Conservation (phyloP, 2,888 invertebrate genomes). For the Meiosimyza platycephala region DNA sequence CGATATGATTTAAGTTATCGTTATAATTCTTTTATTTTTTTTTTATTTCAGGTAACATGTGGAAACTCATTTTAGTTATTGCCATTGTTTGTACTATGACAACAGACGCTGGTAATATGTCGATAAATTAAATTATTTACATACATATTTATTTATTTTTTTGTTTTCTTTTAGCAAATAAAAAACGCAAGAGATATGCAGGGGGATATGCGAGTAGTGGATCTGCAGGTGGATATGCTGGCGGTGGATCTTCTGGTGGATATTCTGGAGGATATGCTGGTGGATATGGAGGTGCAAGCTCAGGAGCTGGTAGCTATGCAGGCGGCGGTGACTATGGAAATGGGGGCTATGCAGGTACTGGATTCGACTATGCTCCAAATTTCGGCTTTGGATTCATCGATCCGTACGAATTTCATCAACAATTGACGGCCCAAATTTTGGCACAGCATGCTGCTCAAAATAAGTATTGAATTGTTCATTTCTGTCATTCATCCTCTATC, state of each 20-base stretch:
- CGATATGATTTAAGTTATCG: no score
- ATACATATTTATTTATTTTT: not conserved
- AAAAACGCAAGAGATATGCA: slow-evolving; percentile 46
- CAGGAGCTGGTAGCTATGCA: slow-evolving; percentile 40
- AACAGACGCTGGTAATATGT: no score
- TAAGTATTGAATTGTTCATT: slow-evolving; percentile 49
- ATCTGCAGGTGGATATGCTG: slow-evolving; percentile 46
- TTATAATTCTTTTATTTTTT: no score
- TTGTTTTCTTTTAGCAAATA: not conserved
- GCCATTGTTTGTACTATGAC: no score
- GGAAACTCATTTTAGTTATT: no score
- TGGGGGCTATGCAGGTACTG: slow-evolving; percentile 50
- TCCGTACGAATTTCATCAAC: slow-evolving; percentile 62
- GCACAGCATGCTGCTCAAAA: slow-evolving; percentile 61
- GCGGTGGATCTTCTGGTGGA: slow-evolving; percentile 43
- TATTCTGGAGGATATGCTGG: slow-evolving; percentile 42
- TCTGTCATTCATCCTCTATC: not conserved
- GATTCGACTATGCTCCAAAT: slow-evolving; percentile 50
- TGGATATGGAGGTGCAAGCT: slow-evolving; percentile 37
- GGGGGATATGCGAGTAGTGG: slow-evolving; percentile 49
- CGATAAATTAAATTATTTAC: no score
- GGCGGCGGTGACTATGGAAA: slow-evolving; percentile 40
- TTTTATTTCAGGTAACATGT: no score
- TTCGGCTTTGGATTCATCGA: slow-evolving; percentile 57
- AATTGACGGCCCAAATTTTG: slow-evolving; percentile 59